Evolutionary conservation across 2,888 invertebrate species (phyloP).

Genomic region (Pammene aurita): DNA sequence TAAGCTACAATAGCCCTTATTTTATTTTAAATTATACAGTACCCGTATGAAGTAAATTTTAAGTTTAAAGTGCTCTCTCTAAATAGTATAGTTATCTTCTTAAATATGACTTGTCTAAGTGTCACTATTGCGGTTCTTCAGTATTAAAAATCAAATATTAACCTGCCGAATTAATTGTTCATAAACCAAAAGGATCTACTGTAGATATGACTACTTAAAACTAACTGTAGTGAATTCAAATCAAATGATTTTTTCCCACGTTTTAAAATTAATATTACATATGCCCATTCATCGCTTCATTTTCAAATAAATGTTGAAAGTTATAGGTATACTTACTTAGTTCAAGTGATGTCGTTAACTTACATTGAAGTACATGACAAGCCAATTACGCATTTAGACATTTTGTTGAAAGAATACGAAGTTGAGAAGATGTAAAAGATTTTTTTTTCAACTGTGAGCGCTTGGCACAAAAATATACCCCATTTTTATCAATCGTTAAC

Average conservation of each 20-base stretch:
- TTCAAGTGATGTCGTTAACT: slow-evolving; percentile 5
- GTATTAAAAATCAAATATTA: not conserved
- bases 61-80: no score
- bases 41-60: no score
- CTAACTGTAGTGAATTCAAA: not conserved
- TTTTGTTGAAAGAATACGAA: not conserved
- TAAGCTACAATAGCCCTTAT: no score
- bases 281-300: not conserved
- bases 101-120: not conserved
- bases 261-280: not conserved
- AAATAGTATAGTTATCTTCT: not conserved
- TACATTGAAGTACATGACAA: slow-evolving; percentile 6
- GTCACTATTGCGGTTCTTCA: not conserved
- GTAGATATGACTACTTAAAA: not conserved
- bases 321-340: not conserved
- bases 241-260: slow-evolving; percentile 3
- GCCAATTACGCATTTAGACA: not conserved
- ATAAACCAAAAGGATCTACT: not conserved
- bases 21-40: no score
- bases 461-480: no score
- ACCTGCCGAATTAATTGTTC: not conserved
- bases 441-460: no score
- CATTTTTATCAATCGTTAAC: no score
- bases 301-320: slow-evolving; percentile 6
- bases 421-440: no score